Percentiles rank a stretch among this genome's conserved stretches.
Conservation (phyloP, 2,797 vertebrate species). For the Eremophila alpestris region DNA sequence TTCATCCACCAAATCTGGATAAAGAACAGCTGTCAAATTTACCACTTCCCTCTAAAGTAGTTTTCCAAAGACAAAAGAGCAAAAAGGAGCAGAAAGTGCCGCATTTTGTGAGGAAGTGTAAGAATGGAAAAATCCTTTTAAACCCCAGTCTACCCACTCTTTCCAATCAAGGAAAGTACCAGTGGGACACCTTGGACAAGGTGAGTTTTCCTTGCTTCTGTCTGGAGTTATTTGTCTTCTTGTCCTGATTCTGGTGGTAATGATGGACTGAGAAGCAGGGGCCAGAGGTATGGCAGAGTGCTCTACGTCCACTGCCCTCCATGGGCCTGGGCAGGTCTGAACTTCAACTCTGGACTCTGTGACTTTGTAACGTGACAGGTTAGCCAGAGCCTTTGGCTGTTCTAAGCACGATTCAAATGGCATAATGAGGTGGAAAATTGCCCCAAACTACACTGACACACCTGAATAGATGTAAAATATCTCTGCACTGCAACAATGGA, state of each 20-base stretch:
- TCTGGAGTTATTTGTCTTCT: not conserved
- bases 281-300: not conserved
- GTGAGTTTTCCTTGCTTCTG: not conserved
- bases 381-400: not conserved
- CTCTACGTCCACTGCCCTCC: accelerated
- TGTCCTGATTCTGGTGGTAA: not conserved
- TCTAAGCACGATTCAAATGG: not conserved
- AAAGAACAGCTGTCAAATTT: not conserved
- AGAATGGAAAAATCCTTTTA: not conserved
- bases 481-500: not conserved
- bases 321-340: not conserved
- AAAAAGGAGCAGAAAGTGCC: not conserved
- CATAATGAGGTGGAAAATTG: not conserved
- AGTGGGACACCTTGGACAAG: not conserved
- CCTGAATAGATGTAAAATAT: not conserved
- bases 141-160: not conserved
- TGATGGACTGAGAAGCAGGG: not conserved
- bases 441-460: not conserved
- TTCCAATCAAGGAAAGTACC: not conserved
- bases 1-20: not conserved
- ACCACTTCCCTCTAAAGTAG: not conserved
- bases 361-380: not conserved
- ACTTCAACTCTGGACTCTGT: not conserved
- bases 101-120: not conserved
- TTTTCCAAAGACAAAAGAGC: not conserved